phyloP scores from a whole-genome alignment of 2,113 vertebrate genomes.

The Prunella himalayana region DNA sequence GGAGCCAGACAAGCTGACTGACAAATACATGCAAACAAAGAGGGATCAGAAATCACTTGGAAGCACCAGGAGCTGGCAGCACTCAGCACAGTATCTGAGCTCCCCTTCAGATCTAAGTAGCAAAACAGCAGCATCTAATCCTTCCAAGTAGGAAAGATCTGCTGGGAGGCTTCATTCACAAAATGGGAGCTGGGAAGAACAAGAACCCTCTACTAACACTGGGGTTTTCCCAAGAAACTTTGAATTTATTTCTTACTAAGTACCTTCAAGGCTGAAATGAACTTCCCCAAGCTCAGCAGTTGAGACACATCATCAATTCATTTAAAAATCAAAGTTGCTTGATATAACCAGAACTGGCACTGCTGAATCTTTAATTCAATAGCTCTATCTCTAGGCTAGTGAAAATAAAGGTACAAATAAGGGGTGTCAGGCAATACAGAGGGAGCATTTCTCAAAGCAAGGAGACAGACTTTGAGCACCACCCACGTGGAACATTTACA shows the following conservation, averaged over 20 bases:
- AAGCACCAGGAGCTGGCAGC: slow-evolving; percentile 31
- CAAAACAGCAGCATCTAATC: not conserved
- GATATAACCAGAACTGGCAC: not conserved
- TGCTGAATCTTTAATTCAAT: not conserved
- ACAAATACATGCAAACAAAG: not conserved
- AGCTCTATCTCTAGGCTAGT: not conserved
- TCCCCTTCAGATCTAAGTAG: not conserved
- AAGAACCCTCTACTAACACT: not conserved
- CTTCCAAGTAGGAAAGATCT: not conserved
- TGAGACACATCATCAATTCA: not conserved
- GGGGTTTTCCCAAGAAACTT: not conserved
- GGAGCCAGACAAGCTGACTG: not conserved
- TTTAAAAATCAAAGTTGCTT: not conserved
- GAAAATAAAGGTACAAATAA: not conserved
- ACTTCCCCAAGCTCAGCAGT: not conserved
- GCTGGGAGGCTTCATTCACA: not conserved
- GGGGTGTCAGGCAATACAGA: not conserved
- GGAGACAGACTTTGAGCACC: not conserved
- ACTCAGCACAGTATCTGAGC: not conserved
- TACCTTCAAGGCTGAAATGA: not conserved
- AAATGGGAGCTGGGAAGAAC: not conserved
- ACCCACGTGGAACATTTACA: not conserved
- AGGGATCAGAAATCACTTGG: not conserved
- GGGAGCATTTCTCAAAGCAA: not conserved
- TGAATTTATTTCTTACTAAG: not conserved